phyloP scores from a whole-genome alignment of 2,888 invertebrate genomes.

The Caenorhabditis uteleia region DNA sequence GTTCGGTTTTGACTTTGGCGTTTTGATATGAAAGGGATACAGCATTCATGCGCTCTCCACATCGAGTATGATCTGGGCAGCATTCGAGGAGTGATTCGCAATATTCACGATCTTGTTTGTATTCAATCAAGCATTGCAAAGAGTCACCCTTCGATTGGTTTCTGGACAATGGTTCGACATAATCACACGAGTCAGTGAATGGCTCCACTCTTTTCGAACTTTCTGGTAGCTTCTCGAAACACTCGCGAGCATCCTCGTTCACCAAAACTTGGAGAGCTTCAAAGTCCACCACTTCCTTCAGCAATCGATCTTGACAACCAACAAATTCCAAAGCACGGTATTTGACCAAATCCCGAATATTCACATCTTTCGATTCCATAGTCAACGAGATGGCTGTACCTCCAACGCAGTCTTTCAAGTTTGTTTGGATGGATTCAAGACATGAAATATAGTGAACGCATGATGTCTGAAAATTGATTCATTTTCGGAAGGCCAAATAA shows the following conservation, averaged over 20 bases:
- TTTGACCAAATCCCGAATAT: constrained; percentile 40
- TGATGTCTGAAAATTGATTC: constrained; percentile 38
- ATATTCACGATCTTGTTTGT: constrained; percentile 48
- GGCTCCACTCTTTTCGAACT: constrained; percentile 32
- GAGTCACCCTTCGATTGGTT: constrained; percentile 40
- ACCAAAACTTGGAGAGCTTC: constrained; percentile 53
- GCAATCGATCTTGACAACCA: constrained; percentile 47
- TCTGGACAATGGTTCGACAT: constrained; percentile 29
- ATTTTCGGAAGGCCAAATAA: background rate
- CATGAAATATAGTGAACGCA: constrained; percentile 51
- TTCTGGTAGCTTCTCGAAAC: constrained; percentile 51
- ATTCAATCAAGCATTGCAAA: constrained; percentile 46
- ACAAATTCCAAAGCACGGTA: constrained; percentile 42
- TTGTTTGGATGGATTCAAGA: constrained; percentile 35
- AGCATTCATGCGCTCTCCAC: constrained; percentile 57
- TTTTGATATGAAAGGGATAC: constrained; percentile 50
- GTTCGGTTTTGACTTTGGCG: constrained; percentile 47
- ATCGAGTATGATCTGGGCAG: constrained; percentile 55
- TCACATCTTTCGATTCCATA: constrained; percentile 45
- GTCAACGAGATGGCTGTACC: constrained; percentile 43
- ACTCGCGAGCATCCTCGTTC: constrained; percentile 51
- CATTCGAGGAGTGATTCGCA: constrained; percentile 53
- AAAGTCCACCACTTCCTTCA: constrained; percentile 51
- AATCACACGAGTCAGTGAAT: constrained; percentile 39
- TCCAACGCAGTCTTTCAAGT: constrained; percentile 47